Percentiles rank a stretch among this genome's conserved stretches.
Evolutionary conservation across 2,888 invertebrate species (phyloP).

Genomic region (Himalopsyche japonica): DNA sequence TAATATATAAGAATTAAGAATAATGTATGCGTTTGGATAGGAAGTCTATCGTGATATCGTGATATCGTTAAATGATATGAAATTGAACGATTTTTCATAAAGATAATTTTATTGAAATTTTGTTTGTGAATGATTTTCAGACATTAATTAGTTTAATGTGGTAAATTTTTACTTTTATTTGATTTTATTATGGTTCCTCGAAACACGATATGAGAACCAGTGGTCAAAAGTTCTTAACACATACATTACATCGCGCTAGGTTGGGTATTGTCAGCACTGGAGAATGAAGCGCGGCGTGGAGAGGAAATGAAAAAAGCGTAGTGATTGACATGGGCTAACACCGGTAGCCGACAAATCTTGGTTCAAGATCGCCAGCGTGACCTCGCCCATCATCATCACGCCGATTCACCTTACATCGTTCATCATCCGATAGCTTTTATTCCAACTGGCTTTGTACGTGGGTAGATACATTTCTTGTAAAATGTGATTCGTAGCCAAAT

Average conservation of each 20-base stretch:
- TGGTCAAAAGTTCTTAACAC: not conserved
- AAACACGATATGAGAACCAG: not conserved
- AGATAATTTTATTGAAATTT: no score
- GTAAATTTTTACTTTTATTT: not conserved
- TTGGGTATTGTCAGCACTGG: not conserved
- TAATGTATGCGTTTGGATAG: no score
- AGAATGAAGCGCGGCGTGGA: not conserved
- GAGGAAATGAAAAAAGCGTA: not conserved
- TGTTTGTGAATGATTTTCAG: no score
- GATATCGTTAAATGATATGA: no score
- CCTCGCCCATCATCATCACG: slow-evolving; percentile 33
- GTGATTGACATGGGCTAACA: slow-evolving; percentile 36
- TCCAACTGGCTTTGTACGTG: not conserved
- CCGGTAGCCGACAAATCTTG: slow-evolving; percentile 36
- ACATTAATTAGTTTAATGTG: no score
- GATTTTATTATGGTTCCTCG: not conserved
- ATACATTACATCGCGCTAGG: not conserved
- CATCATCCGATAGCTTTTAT: slow-evolving; percentile 17
- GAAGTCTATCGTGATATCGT: no score
- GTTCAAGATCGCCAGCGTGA: slow-evolving; percentile 32
- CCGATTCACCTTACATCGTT: slow-evolving; percentile 39
- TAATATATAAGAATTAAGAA: no score
- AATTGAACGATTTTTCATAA: no score
- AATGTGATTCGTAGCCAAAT: not conserved
- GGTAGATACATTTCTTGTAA: not conserved